Evolutionary conservation across 2,797 vertebrate species (phyloP).

Genomic region (Amphiprion clarkii): DNA sequence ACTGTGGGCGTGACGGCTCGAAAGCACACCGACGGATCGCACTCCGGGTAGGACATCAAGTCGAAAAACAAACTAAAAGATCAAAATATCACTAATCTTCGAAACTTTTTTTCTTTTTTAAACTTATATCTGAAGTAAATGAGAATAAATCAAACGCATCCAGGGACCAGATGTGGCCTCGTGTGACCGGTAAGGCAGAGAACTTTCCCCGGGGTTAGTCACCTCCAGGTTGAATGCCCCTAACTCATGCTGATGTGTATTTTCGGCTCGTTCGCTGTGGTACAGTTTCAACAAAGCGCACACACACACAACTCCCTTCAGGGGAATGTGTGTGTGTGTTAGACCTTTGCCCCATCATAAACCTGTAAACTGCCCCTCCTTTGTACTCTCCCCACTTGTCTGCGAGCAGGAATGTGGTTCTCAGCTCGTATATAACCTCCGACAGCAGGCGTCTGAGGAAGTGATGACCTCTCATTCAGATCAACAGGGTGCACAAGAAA

Average conservation of each 20-base stretch:
- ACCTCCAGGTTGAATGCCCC: constrained; percentile 57
- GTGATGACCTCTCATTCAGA: constrained; percentile 29
- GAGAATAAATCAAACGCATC: constrained; percentile 4
- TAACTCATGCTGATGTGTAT: constrained; percentile 34
- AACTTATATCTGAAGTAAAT: not conserved
- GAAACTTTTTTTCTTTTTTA: not conserved
- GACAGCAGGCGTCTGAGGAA: constrained; percentile 26
- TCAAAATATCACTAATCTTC: too few relatives aligned
- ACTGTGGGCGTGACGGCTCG: constrained; percentile 12
- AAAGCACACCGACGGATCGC: not conserved
- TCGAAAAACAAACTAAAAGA: not conserved
- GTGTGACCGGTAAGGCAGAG: constrained; percentile 9
- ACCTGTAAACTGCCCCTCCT: constrained; percentile 33
- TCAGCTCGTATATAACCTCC: constrained; percentile 27
- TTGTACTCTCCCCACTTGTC: constrained; percentile 22
- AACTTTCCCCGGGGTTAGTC: constrained; percentile 46
- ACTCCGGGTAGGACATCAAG: not conserved
- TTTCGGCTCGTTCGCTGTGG: constrained; percentile 10
- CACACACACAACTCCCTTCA: constrained; percentile 13
- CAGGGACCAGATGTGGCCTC: constrained; percentile 20
- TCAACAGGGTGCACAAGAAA: constrained; percentile 15
- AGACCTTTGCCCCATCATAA: constrained; percentile 73
- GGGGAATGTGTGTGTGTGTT: constrained; percentile 29
- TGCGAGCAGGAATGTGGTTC: constrained; percentile 42
- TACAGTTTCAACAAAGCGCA: constrained; percentile 8